phyloP scores from a whole-genome alignment of 2,113 vertebrate genomes.

The Desmodus rotundus region DNA sequence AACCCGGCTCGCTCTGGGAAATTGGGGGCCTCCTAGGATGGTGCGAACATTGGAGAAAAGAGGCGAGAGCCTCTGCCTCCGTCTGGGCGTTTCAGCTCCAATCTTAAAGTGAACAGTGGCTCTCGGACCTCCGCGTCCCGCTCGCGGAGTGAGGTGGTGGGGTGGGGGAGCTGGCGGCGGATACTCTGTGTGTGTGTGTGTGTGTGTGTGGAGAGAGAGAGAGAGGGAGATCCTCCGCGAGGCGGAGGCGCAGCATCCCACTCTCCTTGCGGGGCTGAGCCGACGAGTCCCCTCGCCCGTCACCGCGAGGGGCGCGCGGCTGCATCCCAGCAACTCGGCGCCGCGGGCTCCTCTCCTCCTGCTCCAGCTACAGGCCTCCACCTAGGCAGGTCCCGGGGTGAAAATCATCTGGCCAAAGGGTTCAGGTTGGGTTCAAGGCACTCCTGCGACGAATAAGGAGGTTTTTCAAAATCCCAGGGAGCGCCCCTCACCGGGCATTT shows the following conservation, averaged over 20 bases:
- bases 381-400: background rate
- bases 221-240: background rate
- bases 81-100: background rate
- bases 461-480: background rate
- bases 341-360: background rate
- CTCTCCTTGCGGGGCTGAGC: background rate
- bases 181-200: background rate
- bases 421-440: background rate
- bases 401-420: background rate
- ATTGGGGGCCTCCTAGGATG: background rate
- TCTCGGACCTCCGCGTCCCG: background rate
- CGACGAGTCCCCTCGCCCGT: background rate
- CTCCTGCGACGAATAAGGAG: background rate
- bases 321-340: background rate
- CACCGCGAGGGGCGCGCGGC: background rate
- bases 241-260: background rate
- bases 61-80: background rate
- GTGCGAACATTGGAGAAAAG: background rate
- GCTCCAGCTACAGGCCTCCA: background rate
- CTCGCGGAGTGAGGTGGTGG: background rate
- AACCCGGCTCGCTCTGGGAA: background rate
- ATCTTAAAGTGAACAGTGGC: background rate
- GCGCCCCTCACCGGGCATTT: background rate
- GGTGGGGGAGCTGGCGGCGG: background rate
- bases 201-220: background rate